These are phyloP conservation scores for Drosophila elegans DNA, from an alignment of 1,140 invertebrate species.

Conservation along the genomic window DNA sequence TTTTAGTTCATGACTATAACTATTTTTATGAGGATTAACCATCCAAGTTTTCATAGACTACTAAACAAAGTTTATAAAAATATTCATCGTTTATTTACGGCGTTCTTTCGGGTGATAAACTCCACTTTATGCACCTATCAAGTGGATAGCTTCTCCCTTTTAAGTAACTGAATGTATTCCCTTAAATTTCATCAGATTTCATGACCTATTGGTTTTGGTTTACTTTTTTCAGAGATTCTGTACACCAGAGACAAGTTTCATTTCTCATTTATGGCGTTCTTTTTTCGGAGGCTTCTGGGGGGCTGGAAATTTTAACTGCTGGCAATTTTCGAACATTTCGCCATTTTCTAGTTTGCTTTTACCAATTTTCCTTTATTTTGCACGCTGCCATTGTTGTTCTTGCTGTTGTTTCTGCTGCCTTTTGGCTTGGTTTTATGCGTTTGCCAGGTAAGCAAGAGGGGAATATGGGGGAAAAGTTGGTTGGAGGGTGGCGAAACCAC, in stretches of 20 bases:
- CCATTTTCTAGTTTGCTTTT: conserved; percentile 67
- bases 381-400: conserved; percentile 25
- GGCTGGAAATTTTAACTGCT: conserved; percentile 68
- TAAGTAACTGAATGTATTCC: conserved; percentile 5
- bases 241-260: conserved; percentile 71
- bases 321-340: conserved; percentile 74
- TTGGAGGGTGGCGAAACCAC: conserved; percentile 19
- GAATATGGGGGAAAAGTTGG: neutral
- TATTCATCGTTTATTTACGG: neutral
- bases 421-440: conserved; percentile 64
- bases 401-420: conserved; percentile 36
- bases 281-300: neutral
- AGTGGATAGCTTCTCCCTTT: neutral
- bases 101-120: conserved; percentile 13
- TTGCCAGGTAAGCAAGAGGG: conserved; percentile 44
- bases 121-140: conserved; percentile 20
- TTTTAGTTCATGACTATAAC: neutral
- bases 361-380: conserved; percentile 48
- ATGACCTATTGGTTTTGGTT: conserved; percentile 24
- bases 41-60: neutral
- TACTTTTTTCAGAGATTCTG: neutral
- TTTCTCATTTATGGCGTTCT: conserved; percentile 75
- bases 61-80: conserved; percentile 12
- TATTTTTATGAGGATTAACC: neutral
- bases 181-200: conserved; percentile 41